Percentiles rank a stretch among this genome's conserved stretches.
These are phyloP conservation scores for Avahi laniger DNA, from an alignment of 2,797 vertebrate species.

Conservation along the genomic window DNA sequence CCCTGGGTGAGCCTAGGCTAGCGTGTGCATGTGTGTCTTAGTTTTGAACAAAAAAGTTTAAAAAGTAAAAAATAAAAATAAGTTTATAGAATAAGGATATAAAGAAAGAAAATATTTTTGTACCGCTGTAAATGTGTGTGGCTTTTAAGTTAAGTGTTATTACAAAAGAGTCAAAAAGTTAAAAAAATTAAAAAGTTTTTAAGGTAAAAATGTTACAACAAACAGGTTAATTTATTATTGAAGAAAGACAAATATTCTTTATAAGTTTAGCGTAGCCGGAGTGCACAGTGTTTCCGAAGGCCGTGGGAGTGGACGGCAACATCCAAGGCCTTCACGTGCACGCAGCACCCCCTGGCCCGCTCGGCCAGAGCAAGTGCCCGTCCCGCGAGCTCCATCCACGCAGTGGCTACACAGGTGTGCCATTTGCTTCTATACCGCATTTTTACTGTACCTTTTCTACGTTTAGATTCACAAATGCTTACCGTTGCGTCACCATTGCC, in stretches of 20 bases:
- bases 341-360: accelerated
- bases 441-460: neutral
- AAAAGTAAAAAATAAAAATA: neutral
- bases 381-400: neutral
- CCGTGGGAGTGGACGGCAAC: accelerated
- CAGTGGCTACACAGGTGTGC: too few species aligned
- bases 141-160: neutral
- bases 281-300: neutral
- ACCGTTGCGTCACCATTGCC: neutral
- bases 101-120: neutral
- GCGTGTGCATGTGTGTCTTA: neutral
- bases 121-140: neutral
- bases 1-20: neutral
- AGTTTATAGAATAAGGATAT: neutral
- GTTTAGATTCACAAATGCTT: neutral
- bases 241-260: neutral
- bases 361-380: neutral
- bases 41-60: neutral
- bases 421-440: too few species aligned
- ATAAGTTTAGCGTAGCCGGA: neutral
- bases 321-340: neutral
- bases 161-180: neutral
- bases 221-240: neutral
- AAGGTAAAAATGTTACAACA: neutral
- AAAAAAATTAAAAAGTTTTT: neutral